Base-by-base conservation (phyloP, 2,113 vertebrate genomes). In the Labrus mixtus region DNA sequence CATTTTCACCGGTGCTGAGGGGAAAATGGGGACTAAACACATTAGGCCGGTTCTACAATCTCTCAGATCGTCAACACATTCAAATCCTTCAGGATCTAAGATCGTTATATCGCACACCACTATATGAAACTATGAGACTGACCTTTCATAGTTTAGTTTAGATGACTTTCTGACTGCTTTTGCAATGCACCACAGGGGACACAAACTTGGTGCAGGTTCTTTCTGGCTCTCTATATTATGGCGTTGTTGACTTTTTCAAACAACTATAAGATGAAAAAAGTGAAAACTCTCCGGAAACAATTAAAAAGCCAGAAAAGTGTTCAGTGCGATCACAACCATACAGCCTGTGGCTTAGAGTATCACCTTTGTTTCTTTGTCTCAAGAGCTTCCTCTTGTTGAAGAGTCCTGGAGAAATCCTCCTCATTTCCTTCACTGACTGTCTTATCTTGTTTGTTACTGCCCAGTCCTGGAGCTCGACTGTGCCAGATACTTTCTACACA, bases 371-470 rank as follows among this genome's bases (percentile, higher is more conserved):
- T 1, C 56, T 63, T 63, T 3, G 60, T 74, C 82, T 79, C 43
- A 22, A 53, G 68, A 78, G 81, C 69, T 68, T 79, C 59, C 51
- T 68, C 39, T 71, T 56, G 33, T 76, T 81, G 55, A 74, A 80
- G 67, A 73, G 69, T 20, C 46, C 29, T 59, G 20, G 45, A 79
- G 80, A 87, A 75, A 78, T 23, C 71, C 60, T 72, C 37, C 66
- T 68, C 63, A 77, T 57, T 69, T 78, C 23, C 63, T 65, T 85
- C 65, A 58, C 82, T 61, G 66, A 66, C 79, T 83, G 77, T 86
- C 88, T 90, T 88, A 76, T 87, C 82, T 81, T 73, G 75, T 91
- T 90, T 89, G 81, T 85, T 82, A 70, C 57, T 86, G 73, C 46
- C 76, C 23, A 62, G 64, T 61, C 70, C 78, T 72, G 16, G 74